phyloP scores from a whole-genome alignment of 2,113 vertebrate genomes.

The Oenanthe melanoleuca region DNA sequence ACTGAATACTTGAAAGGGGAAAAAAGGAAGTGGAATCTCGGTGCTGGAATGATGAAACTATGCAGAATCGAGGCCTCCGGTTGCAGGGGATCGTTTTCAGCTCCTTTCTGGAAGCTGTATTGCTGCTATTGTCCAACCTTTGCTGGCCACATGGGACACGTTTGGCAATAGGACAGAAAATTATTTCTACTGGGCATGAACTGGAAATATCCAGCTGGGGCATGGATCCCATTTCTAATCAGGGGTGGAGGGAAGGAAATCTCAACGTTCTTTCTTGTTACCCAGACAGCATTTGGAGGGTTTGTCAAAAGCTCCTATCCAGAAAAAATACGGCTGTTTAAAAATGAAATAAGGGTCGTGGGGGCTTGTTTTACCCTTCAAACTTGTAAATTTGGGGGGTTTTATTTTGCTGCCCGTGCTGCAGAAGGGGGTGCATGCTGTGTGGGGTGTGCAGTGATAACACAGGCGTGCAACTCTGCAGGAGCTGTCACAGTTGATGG shows the following conservation, averaged over 20 bases:
- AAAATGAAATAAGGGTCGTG: neutral
- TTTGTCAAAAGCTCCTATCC: neutral
- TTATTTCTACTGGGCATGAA: conserved; percentile 46
- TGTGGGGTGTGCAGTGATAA: neutral
- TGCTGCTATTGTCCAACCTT: conserved; percentile 47
- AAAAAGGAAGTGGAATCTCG: conserved; percentile 29
- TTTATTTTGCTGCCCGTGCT: neutral
- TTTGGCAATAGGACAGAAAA: conserved; percentile 46
- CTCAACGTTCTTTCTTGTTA: neutral
- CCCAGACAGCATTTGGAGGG: neutral
- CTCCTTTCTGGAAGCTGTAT: conserved; percentile 46
- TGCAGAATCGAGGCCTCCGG: conserved; percentile 38
- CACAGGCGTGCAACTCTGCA: neutral
- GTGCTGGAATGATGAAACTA: conserved; percentile 16
- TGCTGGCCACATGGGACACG: conserved; percentile 36
- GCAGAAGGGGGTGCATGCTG: neutral
- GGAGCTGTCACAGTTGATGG: conserved; percentile 71
- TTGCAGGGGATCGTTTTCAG: conserved; percentile 51
- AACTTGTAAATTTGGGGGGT: conserved; percentile 31
- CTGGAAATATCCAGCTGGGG: conserved; percentile 36
- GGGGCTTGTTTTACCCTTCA: neutral
- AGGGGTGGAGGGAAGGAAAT: neutral
- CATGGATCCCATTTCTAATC: conserved; percentile 40
- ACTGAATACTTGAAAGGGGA: neutral
- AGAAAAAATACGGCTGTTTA: neutral